Conservation (phyloP, 2,113 vertebrate genomes). For the Micromys minutus region DNA sequence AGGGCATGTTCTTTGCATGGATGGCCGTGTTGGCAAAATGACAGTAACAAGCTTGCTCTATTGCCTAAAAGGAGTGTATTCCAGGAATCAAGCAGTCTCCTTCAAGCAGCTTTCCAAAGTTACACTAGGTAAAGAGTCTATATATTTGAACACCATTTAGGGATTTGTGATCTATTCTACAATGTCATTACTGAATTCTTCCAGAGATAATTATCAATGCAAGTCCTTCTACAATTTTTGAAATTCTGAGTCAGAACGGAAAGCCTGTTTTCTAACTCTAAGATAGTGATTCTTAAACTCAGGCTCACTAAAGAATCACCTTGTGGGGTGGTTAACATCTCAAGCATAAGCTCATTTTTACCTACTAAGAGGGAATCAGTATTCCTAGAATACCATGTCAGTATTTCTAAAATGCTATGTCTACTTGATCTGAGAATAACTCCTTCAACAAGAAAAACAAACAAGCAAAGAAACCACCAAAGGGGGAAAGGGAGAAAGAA, state of each 20-base stretch:
- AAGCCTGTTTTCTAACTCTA: neutral
- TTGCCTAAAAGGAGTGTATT: neutral
- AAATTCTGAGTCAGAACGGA: neutral
- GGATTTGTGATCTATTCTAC: neutral
- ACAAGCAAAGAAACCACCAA: neutral
- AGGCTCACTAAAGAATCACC: neutral
- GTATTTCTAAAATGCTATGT: neutral
- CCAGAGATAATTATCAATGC: neutral
- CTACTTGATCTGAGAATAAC: neutral
- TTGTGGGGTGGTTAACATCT: neutral
- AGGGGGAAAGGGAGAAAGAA: neutral
- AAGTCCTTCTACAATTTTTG: constrained; percentile 35
- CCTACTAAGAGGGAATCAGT: neutral
- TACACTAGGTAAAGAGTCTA: neutral
- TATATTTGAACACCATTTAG: neutral
- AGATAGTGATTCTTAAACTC: constrained; percentile 8
- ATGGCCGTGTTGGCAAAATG: neutral
- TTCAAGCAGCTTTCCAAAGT: neutral
- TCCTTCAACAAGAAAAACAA: neutral
- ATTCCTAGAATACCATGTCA: neutral
- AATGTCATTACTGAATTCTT: neutral
- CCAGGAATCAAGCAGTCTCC: neutral
- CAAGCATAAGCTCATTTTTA: neutral
- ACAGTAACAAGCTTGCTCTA: neutral
- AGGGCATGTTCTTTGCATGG: neutral